These are phyloP conservation scores for Drosophila ercepeae DNA, from an alignment of 1,140 invertebrate species.

Conservation along the genomic window DNA sequence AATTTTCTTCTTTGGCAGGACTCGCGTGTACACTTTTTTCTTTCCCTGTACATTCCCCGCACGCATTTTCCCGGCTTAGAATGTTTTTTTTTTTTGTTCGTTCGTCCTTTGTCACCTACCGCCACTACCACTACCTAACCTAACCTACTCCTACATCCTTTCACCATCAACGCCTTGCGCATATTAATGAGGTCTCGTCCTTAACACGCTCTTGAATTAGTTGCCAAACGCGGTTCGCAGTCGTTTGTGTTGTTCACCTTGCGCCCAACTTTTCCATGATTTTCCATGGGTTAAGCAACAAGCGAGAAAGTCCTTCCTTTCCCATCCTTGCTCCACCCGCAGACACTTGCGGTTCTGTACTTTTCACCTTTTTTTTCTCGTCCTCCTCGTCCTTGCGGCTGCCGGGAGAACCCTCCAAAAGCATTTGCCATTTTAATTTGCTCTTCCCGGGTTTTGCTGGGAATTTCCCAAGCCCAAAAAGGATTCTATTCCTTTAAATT, in stretches of 20 bases:
- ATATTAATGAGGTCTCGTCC: constrained; percentile 72
- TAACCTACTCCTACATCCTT: background rate
- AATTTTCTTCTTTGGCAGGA: constrained; percentile 26
- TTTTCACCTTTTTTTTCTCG: constrained; percentile 9
- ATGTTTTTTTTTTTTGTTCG: constrained; percentile 3
- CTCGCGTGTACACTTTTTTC: no score
- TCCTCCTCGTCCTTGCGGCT: background rate
- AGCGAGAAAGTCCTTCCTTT: constrained; percentile 22
- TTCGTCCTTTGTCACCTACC: constrained; percentile 24
- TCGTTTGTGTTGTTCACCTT: constrained; percentile 53
- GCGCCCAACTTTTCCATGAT: constrained; percentile 54
- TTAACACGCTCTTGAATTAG: constrained; percentile 79
- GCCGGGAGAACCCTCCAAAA: background rate
- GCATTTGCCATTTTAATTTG: constrained; percentile 64
- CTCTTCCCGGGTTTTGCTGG: constrained; percentile 22
- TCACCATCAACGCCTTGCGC: constrained; percentile 16
- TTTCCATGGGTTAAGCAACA: constrained; percentile 44
- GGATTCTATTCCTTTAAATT: background rate
- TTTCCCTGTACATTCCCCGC: background rate
- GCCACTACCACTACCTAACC: no score
- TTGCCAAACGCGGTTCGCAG: constrained; percentile 47
- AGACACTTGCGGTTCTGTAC: constrained; percentile 58
- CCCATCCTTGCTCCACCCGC: constrained; percentile 15
- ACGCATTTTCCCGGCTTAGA: constrained; percentile 16
- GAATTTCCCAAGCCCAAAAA: background rate